Conservation (phyloP, 2,888 invertebrate species). For the Platypus cylindrus region DNA sequence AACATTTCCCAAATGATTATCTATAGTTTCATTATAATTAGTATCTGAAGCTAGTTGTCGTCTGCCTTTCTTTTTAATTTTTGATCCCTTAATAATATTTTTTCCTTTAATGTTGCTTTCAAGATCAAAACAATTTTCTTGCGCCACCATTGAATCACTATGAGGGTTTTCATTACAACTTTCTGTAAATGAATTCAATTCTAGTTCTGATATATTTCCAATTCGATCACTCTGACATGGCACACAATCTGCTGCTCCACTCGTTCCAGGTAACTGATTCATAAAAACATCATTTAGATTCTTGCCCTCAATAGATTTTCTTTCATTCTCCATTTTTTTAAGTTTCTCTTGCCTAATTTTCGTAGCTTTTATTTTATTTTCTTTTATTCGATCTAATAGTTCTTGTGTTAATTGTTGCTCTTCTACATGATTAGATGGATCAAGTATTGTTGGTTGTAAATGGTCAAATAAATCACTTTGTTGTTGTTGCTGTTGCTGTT, state of each 20-base stretch:
- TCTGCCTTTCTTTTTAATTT: constrained; percentile 7
- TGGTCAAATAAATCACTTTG: constrained; percentile 17
- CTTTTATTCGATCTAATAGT: constrained; percentile 54
- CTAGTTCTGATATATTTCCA: constrained; percentile 1
- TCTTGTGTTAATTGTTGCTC: constrained; percentile 46
- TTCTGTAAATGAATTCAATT: neutral
- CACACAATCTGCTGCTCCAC: neutral
- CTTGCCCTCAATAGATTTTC: too few species aligned
- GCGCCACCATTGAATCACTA: too few species aligned
- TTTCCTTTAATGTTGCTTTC: constrained; percentile 7
- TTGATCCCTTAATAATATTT: constrained; percentile 1
- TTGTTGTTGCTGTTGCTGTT: constrained; percentile 5
- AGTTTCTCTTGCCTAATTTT: constrained; percentile 29
- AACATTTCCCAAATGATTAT: too few species aligned
- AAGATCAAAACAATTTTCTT: constrained; percentile 4
- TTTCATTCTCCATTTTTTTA: constrained; percentile 13
- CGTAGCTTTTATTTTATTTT: constrained; percentile 32
- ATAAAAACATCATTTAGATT: constrained; percentile 5
- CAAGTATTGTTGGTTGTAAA: constrained; percentile 8
- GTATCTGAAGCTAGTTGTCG: too few species aligned
- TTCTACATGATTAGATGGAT: neutral
- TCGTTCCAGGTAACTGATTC: constrained; percentile 7
- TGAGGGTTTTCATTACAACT: neutral
- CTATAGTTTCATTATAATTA: too few species aligned
- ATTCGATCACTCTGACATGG: neutral